Evolutionary conservation across 2,797 vertebrate species (phyloP).

Genomic region (Cichlasoma orientale): DNA sequence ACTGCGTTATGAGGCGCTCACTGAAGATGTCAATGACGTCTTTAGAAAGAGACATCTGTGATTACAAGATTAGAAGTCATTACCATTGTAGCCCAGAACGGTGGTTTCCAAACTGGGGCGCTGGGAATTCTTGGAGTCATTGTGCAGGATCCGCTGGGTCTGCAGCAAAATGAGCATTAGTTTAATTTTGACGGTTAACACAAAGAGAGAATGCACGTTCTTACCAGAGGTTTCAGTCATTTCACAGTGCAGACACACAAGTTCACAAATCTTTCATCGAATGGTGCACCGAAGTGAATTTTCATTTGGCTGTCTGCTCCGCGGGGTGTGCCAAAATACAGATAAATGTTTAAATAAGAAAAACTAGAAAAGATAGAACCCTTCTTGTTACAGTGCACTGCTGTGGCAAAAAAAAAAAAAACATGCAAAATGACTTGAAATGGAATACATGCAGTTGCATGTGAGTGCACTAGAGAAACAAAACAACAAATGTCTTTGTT

Average conservation of each 20-base stretch:
- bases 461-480: neutral
- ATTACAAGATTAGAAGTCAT: constrained; percentile 72
- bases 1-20: constrained; percentile 59
- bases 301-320: constrained; percentile 37
- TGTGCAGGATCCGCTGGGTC: constrained; percentile 31
- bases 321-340: constrained; percentile 4
- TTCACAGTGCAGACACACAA: constrained; percentile 20
- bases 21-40: constrained; percentile 72
- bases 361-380: constrained; percentile 28
- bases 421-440: constrained; percentile 9
- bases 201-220: neutral
- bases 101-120: constrained; percentile 36
- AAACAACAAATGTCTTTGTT: neutral
- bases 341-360: constrained; percentile 29
- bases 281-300: constrained; percentile 38
- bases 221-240: constrained; percentile 12
- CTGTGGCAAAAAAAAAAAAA: neutral
- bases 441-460: neutral
- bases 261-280: constrained; percentile 49
- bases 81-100: constrained; percentile 54
- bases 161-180: constrained; percentile 38
- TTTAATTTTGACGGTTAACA: constrained; percentile 55
- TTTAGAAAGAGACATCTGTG: constrained; percentile 66
- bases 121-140: constrained; percentile 49
- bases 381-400: neutral